phyloP scores from a whole-genome alignment of 2,113 vertebrate genomes.

The Paradoxurus hermaphroditus region DNA sequence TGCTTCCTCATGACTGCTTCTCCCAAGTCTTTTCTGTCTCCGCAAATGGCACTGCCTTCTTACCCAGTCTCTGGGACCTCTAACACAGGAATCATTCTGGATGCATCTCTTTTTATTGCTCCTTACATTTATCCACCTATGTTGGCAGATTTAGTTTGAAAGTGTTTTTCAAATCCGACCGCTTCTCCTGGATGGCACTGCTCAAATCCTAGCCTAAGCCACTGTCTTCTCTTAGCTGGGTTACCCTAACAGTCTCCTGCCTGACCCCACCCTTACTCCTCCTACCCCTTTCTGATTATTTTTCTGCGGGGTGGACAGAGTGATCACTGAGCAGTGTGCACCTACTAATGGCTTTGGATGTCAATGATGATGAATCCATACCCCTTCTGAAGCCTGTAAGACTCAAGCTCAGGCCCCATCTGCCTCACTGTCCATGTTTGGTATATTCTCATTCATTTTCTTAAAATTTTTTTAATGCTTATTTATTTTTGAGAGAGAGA shows the following conservation, averaged over 20 bases:
- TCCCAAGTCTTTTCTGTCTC: background rate
- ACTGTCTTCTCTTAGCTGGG: background rate
- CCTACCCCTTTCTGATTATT: background rate
- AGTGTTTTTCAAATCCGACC: background rate
- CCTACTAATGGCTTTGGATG: background rate
- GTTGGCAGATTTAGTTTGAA: background rate
- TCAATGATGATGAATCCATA: background rate
- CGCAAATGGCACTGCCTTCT: background rate
- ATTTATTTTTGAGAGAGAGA: too few species aligned
- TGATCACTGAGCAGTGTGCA: background rate
- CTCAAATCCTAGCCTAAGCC: background rate
- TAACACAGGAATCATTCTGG: background rate
- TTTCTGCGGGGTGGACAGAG: background rate
- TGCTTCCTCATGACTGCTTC: background rate
- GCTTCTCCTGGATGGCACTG: background rate
- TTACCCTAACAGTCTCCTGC: too few species aligned
- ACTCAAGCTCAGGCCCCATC: fast-evolving
- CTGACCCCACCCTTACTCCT: background rate
- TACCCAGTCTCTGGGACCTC: background rate
- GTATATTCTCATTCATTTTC: background rate
- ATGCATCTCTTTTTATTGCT: background rate
- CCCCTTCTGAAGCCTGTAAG: background rate
- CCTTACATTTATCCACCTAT: background rate
- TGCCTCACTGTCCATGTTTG: fast-evolving
- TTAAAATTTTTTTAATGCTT: too few species aligned